These are phyloP conservation scores for Digitonthophagus gazella DNA, from an alignment of 2,888 invertebrate genomes.

Conservation along the genomic window DNA sequence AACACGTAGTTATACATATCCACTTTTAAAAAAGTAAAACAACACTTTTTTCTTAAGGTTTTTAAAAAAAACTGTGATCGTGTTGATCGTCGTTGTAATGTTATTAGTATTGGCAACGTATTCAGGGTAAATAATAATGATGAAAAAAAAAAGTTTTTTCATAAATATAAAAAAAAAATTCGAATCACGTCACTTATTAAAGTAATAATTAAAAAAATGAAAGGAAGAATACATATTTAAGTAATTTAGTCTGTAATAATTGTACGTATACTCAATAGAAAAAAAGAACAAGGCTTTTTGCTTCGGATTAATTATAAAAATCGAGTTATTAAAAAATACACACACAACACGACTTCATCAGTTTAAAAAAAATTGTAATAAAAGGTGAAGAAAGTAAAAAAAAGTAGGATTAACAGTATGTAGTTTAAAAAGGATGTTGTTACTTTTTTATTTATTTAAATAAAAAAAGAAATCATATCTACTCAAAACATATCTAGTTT, in stretches of 20 bases:
- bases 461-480: neutral
- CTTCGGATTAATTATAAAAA: neutral
- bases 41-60: neutral
- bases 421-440: neutral
- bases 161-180: constrained; percentile 26
- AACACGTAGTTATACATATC: constrained; percentile 6
- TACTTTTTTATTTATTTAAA: neutral
- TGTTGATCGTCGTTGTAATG: constrained; percentile 13
- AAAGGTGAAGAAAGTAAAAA: constrained; percentile 14
- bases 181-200: constrained; percentile 30
- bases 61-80: constrained; percentile 11
- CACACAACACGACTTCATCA: neutral
- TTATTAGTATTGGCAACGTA: constrained; percentile 40
- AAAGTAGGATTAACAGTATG: neutral
- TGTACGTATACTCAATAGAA: neutral
- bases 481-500: neutral
- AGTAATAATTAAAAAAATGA: constrained; percentile 24
- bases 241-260: neutral
- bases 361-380: neutral
- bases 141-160: constrained; percentile 14
- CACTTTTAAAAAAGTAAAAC: neutral
- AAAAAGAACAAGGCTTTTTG: neutral
- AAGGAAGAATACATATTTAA: constrained; percentile 10
- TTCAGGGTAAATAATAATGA: constrained; percentile 42
- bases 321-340: neutral